Conservation (phyloP, 2,888 invertebrate species). For the Cataglyphis livida region DNA sequence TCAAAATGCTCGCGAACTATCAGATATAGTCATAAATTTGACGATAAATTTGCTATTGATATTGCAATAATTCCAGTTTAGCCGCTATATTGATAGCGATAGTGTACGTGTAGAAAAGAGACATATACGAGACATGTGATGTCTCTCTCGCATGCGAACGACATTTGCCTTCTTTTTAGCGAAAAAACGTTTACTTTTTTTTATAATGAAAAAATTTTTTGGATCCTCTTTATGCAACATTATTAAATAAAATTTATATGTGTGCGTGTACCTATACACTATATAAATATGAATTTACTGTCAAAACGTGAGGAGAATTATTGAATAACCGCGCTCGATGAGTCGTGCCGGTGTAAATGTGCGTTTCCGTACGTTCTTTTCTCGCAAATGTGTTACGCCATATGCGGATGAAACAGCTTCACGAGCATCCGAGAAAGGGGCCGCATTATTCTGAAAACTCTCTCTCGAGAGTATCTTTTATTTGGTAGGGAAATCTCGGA, state of each 20-base stretch:
- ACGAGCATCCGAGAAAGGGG: slow-evolving; percentile 12
- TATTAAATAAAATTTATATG: slow-evolving; percentile 22
- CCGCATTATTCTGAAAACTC: slow-evolving; percentile 37
- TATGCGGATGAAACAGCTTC: slow-evolving; percentile 34
- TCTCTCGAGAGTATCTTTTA: slow-evolving; percentile 57
- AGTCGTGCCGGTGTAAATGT: not conserved
- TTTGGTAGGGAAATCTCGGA: slow-evolving; percentile 63
- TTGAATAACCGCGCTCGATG: not conserved
- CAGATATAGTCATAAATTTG: not conserved
- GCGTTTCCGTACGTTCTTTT: not conserved
- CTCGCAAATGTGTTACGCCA: slow-evolving; percentile 12
- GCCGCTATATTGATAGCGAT: not conserved
- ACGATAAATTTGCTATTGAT: not conserved
- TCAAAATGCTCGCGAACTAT: not conserved
- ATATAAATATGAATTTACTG: slow-evolving; percentile 35
- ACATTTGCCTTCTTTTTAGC: not conserved
- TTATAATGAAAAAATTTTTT: not conserved
- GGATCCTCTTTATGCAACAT: not conserved
- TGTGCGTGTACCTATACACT: no score
- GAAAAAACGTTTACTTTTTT: not conserved
- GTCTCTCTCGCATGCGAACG: not conserved
- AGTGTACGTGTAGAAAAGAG: not conserved
- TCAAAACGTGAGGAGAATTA: slow-evolving; percentile 36
- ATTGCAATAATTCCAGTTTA: not conserved
- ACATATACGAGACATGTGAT: not conserved